These are phyloP conservation scores for Ibycter americanus DNA, from an alignment of 2,797 vertebrate genomes.

Conservation along the genomic window DNA sequence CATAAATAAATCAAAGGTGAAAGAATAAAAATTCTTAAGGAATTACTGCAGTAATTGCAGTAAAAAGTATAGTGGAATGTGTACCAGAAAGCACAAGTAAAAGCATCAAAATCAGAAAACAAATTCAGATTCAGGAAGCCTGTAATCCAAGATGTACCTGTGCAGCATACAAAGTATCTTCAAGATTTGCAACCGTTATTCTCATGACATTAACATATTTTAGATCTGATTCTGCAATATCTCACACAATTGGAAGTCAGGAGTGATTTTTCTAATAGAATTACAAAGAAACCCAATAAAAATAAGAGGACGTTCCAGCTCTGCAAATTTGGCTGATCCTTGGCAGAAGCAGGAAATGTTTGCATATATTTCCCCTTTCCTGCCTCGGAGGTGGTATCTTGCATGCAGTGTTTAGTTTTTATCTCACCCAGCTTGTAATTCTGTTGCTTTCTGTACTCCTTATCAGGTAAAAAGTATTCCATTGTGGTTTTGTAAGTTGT, in stretches of 20 bases:
- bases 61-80: neutral
- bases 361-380: neutral
- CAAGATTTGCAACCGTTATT: neutral
- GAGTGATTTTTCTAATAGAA: slow-evolving; percentile 9
- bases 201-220: neutral
- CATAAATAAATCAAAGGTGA: slow-evolving; percentile 7
- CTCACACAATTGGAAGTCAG: neutral
- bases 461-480: neutral
- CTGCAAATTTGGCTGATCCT: neutral
- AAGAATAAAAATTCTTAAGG: neutral
- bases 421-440: neutral
- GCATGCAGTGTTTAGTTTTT: neutral
- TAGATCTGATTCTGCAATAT: slow-evolving; percentile 1
- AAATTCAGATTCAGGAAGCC: slow-evolving; percentile 13
- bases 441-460: neutral
- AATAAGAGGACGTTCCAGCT: neutral
- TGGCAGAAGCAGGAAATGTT: neutral
- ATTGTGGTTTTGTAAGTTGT: slow-evolving; percentile 28
- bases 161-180: neutral
- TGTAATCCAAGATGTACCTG: neutral
- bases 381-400: neutral
- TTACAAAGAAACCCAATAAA: neutral
- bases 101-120: slow-evolving; percentile 8
- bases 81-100: neutral
- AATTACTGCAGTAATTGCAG: neutral